phyloP scores from a whole-genome alignment of 2,113 vertebrate genomes.

The Myiagra hebetior region DNA sequence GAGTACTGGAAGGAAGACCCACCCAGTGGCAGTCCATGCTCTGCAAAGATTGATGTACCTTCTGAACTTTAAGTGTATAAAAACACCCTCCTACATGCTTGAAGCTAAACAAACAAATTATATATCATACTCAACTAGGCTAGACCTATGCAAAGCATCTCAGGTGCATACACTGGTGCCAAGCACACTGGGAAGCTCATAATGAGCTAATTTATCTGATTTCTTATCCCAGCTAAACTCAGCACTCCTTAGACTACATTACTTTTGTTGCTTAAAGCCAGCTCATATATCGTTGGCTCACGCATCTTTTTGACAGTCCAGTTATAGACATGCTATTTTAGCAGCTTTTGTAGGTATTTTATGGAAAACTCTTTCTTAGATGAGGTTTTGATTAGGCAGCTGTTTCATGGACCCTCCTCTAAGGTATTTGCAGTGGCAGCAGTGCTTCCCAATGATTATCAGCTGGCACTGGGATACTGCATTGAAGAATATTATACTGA shows the following conservation, averaged over 20 bases:
- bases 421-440: not conserved
- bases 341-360: not conserved
- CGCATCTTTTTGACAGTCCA: not conserved
- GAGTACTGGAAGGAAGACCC: not conserved
- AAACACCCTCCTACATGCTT: not conserved
- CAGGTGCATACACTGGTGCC: not conserved
- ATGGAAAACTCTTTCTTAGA: not conserved
- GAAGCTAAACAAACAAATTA: not conserved
- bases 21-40: accelerated
- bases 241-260: not conserved
- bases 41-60: not conserved
- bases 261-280: not conserved
- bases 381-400: not conserved
- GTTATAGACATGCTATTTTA: not conserved
- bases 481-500: not conserved
- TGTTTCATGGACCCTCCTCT: not conserved
- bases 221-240: not conserved
- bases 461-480: not conserved
- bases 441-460: not conserved
- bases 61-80: not conserved
- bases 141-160: not conserved
- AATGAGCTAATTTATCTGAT: not conserved
- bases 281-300: not conserved
- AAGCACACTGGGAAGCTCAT: not conserved
- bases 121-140: not conserved